Percentiles rank a stretch among this genome's conserved stretches.
These are phyloP conservation scores for Dryadula phaetusa DNA, from an alignment of 2,888 invertebrate genomes.

Conservation along the genomic window DNA sequence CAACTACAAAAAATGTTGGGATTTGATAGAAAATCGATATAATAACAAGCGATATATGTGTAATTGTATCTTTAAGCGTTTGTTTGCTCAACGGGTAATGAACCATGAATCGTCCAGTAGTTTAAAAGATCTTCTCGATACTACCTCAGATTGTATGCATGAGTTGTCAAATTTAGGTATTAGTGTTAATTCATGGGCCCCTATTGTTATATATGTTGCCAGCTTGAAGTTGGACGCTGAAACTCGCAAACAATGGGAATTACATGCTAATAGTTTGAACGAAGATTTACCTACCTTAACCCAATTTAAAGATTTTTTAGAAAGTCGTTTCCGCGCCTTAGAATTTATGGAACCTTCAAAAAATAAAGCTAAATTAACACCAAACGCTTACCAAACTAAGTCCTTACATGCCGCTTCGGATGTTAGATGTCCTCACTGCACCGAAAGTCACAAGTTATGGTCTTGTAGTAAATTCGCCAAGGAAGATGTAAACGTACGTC, in stretches of 20 bases:
- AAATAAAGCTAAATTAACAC: constrained; percentile 14
- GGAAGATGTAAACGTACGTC: constrained; percentile 4
- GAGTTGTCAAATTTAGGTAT: constrained; percentile 38
- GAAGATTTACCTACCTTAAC: constrained; percentile 31
- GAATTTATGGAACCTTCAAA: constrained; percentile 32
- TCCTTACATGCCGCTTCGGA: constrained; percentile 15
- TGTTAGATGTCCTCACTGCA: constrained; percentile 30
- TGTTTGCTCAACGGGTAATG: constrained; percentile 37
- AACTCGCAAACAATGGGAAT: constrained; percentile 33
- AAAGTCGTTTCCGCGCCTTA: constrained; percentile 31
- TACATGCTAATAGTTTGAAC: constrained; percentile 19
- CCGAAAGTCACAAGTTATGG: constrained; percentile 10
- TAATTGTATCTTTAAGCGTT: constrained; percentile 36
- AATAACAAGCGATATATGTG: constrained; percentile 46
- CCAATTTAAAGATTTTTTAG: constrained; percentile 31
- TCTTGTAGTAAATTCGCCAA: constrained; percentile 19
- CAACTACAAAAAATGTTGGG: constrained; percentile 46
- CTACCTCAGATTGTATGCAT: constrained; percentile 40
- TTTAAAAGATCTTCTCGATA: constrained; percentile 38
- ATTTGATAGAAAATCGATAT: constrained; percentile 39
- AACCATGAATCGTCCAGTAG: constrained; percentile 33
- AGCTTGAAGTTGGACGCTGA: constrained; percentile 42
- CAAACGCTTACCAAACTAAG: constrained; percentile 15
- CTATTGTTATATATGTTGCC: constrained; percentile 39
- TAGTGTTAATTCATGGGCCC: constrained; percentile 35